These are phyloP conservation scores for Chrysopa pallens DNA, from an alignment of 1,140 invertebrate genomes.

Conservation along the genomic window DNA sequence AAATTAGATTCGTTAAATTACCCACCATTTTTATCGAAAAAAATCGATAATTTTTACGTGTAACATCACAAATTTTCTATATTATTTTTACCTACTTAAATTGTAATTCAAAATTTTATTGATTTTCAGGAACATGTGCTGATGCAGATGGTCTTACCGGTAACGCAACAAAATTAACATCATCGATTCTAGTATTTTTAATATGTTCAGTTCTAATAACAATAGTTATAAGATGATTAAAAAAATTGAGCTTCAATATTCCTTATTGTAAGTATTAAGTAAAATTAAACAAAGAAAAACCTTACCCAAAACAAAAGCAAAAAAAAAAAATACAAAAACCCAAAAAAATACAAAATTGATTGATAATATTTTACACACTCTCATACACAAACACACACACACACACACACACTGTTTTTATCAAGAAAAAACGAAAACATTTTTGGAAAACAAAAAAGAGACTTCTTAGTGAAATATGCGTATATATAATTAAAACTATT, in stretches of 20 bases:
- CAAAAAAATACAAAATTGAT: too few relatives aligned
- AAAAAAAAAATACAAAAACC: too few relatives aligned
- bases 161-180: not conserved
- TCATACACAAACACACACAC: too few relatives aligned
- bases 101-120: not conserved
- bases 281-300: not conserved
- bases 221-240: not conserved
- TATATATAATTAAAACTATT: too few relatives aligned
- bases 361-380: not conserved
- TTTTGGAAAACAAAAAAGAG: not conserved
- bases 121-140: not conserved
- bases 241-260: not conserved
- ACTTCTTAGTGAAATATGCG: not conserved
- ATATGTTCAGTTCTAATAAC: not conserved
- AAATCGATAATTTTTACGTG: too few relatives aligned
- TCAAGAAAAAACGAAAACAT: not conserved
- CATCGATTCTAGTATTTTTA: not conserved
- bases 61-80: too few relatives aligned
- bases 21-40: too few relatives aligned
- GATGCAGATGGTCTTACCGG: not conserved
- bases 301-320: too few relatives aligned
- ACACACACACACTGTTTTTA: not conserved
- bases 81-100: too few relatives aligned
- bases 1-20: too few relatives aligned
- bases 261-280: not conserved